Percentiles rank a stretch among this genome's conserved stretches.
phyloP scores from a whole-genome alignment of 1,140 invertebrate species.

The Zaprionus capensis region DNA sequence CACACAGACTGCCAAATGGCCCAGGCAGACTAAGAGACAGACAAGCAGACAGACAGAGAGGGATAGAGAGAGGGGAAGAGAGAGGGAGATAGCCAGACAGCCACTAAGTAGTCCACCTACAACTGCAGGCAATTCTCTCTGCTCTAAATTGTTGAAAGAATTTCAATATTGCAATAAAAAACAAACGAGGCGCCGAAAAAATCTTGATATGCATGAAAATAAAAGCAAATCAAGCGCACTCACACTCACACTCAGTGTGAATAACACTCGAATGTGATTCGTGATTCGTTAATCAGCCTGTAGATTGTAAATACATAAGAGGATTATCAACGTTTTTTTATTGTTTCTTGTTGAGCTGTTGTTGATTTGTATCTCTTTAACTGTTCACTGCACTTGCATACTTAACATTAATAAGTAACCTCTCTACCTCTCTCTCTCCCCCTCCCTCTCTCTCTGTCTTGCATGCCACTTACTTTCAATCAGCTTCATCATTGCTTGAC shows the following conservation, averaged over 20 bases:
- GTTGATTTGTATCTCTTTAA: constrained; percentile 4
- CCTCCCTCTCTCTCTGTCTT: not conserved
- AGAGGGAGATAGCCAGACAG: not conserved
- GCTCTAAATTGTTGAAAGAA: constrained; percentile 37
- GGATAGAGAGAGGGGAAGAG: too few relatives aligned
- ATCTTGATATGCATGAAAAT: constrained; percentile 17
- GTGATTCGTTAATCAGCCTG: constrained; percentile 20
- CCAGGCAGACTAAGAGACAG: constrained; percentile 12
- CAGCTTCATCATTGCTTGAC: constrained; percentile 48
- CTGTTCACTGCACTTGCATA: constrained; percentile 34
- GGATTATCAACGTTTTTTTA: constrained; percentile 20
- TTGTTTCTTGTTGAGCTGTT: not conserved
- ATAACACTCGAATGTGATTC: constrained; percentile 18
- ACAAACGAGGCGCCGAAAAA: constrained; percentile 38
- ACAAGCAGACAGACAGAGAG: not conserved
- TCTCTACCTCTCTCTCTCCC: not conserved
- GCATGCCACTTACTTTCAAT: constrained; percentile 31
- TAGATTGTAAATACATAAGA: constrained; percentile 7
- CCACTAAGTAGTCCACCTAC: not conserved
- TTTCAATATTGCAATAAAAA: constrained; percentile 27
- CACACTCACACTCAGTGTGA: not conserved
- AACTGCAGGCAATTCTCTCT: constrained; percentile 12
- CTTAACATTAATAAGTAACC: constrained; percentile 19
- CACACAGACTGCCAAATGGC: constrained; percentile 48
- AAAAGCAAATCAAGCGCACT: not conserved